Evolutionary conservation across 2,888 invertebrate genomes (phyloP).

Genomic region (Eupithecia subumbrata): DNA sequence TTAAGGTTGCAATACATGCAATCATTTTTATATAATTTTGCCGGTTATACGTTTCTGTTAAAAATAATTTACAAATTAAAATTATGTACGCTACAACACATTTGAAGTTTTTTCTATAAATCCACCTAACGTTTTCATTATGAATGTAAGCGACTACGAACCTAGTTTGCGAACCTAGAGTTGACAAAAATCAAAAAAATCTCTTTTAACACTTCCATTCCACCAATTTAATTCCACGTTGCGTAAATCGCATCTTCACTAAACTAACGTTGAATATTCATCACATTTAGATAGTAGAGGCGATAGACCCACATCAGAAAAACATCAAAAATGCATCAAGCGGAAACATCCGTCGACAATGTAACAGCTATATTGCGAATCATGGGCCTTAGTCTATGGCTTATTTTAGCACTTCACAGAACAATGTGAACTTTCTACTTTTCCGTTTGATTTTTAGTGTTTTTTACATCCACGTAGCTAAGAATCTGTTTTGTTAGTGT

Average conservation of each 20-base stretch:
- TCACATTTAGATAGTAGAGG: conserved; percentile 82
- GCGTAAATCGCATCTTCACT: conserved; percentile 64
- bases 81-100: too few relatives aligned
- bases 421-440: conserved; percentile 29
- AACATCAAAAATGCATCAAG: conserved; percentile 85
- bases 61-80: too few relatives aligned
- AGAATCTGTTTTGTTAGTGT: not conserved
- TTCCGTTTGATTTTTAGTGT: not conserved
- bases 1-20: too few relatives aligned
- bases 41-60: too few relatives aligned
- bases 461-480: not conserved
- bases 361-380: conserved; percentile 77
- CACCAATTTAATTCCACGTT: conserved; percentile 28
- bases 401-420: conserved; percentile 44
- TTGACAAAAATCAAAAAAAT: too few relatives aligned
- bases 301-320: conserved; percentile 85
- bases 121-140: too few relatives aligned
- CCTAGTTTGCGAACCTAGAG: too few relatives aligned
- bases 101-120: too few relatives aligned
- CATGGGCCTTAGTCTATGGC: conserved; percentile 55
- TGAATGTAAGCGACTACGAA: too few relatives aligned
- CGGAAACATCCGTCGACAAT: conserved; percentile 81
- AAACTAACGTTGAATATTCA: conserved; percentile 81
- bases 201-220: not conserved
- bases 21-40: too few relatives aligned